Percentiles rank a stretch among this genome's conserved stretches.
Evolutionary conservation across 2,888 invertebrate species (phyloP).

Genomic region (Odontothrips loti): DNA sequence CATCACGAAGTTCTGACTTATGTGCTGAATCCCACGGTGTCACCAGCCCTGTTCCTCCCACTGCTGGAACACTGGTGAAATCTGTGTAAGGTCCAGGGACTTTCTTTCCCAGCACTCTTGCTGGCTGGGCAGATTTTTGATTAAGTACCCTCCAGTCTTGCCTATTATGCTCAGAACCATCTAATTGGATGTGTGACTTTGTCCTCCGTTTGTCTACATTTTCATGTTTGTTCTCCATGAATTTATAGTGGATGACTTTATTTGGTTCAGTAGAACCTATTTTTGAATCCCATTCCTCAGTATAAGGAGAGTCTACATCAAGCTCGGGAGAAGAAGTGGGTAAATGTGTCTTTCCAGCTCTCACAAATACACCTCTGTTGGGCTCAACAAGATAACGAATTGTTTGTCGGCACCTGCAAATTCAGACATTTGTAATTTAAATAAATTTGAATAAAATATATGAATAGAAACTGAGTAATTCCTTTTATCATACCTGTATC

Average conservation of each 20-base stretch:
- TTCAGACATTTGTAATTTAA: too few relatives aligned
- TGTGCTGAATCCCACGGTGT: not conserved
- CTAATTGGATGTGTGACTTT: too few relatives aligned
- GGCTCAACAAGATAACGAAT: not conserved
- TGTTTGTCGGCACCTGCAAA: not conserved
- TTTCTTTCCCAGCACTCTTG: not conserved
- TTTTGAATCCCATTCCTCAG: too few relatives aligned
- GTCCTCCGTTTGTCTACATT: too few relatives aligned
- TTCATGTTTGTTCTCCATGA: too few relatives aligned
- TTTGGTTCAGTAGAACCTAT: too few relatives aligned
- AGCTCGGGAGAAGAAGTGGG: too few relatives aligned
- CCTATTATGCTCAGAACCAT: not conserved
- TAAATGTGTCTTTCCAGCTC: too few relatives aligned
- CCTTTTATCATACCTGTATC: not conserved
- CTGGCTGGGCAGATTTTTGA: not conserved
- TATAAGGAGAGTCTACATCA: too few relatives aligned
- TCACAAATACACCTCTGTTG: not conserved
- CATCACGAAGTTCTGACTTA: not conserved
- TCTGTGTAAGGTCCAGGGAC: not conserved
- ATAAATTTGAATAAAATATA: not conserved
- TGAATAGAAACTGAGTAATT: not conserved
- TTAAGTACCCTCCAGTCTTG: not conserved
- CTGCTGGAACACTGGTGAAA: not conserved
- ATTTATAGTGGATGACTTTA: too few relatives aligned
- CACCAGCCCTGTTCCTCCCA: not conserved